These are phyloP conservation scores for Corythornis cristatus DNA, from an alignment of 2,113 vertebrate species.

Conservation along the genomic window DNA sequence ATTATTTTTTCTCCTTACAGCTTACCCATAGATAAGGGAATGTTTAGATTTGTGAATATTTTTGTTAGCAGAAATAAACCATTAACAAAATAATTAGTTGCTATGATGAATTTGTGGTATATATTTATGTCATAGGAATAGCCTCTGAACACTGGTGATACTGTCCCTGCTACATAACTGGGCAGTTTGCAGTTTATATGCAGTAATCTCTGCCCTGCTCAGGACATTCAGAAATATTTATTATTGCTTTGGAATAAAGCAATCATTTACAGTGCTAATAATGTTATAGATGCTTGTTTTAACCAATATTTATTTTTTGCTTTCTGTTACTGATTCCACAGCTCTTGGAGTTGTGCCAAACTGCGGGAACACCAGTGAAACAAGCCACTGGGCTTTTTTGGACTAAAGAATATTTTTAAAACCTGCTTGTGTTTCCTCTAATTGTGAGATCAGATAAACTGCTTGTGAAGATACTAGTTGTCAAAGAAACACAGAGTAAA, in stretches of 20 bases:
- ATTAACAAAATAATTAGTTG: neutral
- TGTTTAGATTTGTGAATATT: neutral
- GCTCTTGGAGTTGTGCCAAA: neutral
- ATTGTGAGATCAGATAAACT: neutral
- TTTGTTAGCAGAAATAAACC: neutral
- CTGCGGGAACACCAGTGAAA: neutral
- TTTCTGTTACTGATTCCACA: neutral
- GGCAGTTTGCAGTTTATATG: neutral
- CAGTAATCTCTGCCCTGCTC: neutral
- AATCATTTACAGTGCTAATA: neutral
- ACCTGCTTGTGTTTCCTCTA: neutral
- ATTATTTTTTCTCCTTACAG: neutral
- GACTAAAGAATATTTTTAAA: neutral
- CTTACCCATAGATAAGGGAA: neutral
- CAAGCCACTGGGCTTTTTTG: neutral
- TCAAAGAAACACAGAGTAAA: neutral
- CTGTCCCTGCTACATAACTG: neutral
- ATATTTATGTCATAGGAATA: neutral
- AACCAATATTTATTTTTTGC: neutral
- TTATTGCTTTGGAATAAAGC: neutral
- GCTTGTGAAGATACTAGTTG: neutral
- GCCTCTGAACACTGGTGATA: neutral
- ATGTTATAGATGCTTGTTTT: neutral
- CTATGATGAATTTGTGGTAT: neutral
- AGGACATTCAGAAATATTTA: neutral